Base-by-base conservation (phyloP, 2,113 vertebrate species). In the Orycteropus afer region DNA sequence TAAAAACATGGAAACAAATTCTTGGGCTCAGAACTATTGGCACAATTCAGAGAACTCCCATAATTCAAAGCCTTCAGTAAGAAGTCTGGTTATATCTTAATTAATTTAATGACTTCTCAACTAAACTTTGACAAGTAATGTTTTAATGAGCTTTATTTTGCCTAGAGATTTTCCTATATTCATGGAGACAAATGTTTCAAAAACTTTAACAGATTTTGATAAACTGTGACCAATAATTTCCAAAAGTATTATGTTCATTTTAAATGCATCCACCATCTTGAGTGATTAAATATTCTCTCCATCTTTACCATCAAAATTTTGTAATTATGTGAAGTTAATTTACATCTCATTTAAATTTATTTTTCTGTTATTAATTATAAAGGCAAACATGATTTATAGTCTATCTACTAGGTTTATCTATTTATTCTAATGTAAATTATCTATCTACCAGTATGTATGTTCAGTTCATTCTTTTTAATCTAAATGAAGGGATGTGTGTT, bases 211-310 rank as follows among this genome's bases (percentile, higher is more conserved):
- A 5, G 7, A 5, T 95, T 96, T 71, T 37, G 13, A 69, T 69
- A 80, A 84, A 77, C 59, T 82, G 15, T 53, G 47, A 83, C 13
- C 69, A 85, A 61, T 89, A 20, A 73, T 81, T 85, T 92, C 86
- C 69, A 86, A 51, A 94, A 76, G 5, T 42, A 40, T 37, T 65
- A 0, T 73, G 86, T 55, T 32, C 34, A 87, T 93, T 95, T 86
- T 76, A 80, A 83, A 89, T 47, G 17, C 11, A 0, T 14, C 14
- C 55, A 18, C 1, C 32, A 89, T 45, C 17, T 78, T 82, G 14
- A 86, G 9, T 73, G 20, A 86, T 42, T 91, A 32, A 86, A 94
- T 59, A 86, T 78, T 81, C 42, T 80, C 11, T 61, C 79, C 15
- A n/a, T 40, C 3, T 42, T 91, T 90, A 51, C n/a, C 32, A 69